phyloP scores from a whole-genome alignment of 2,113 vertebrate genomes.

The Globicephala melas region DNA sequence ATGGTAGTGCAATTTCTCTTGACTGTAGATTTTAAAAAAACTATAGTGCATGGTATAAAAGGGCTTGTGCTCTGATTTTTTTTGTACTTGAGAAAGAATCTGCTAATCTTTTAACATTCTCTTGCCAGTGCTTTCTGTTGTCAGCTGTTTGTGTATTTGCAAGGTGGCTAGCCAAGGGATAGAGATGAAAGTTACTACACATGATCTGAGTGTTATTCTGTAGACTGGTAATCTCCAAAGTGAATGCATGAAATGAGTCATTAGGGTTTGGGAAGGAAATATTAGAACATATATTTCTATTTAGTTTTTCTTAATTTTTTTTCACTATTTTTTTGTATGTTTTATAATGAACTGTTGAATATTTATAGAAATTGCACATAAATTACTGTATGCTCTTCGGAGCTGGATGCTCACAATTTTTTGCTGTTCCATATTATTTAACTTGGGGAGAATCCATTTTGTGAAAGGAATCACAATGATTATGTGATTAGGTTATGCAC shows the following conservation, averaged over 20 bases:
- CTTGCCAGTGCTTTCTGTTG: conserved; percentile 25
- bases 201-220: neutral
- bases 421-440: conserved; percentile 31
- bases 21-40: conserved; percentile 10
- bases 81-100: neutral
- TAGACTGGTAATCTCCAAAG: neutral
- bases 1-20: neutral
- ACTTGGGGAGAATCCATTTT: conserved; percentile 27
- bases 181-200: neutral
- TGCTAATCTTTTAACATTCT: conserved; percentile 39
- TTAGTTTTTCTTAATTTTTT: conserved; percentile 34
- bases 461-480: neutral
- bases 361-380: conserved; percentile 4
- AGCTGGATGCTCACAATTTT: neutral
- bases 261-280: neutral
- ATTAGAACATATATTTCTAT: conserved; percentile 6
- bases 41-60: neutral
- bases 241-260: neutral
- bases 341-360: neutral
- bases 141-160: conserved; percentile 22
- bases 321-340: neutral
- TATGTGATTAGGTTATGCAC: neutral
- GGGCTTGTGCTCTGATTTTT: neutral
- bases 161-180: neutral
- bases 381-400: neutral